These are phyloP conservation scores for Hippopotamus amphibius DNA, from an alignment of 2,113 vertebrate genomes.

Conservation along the genomic window DNA sequence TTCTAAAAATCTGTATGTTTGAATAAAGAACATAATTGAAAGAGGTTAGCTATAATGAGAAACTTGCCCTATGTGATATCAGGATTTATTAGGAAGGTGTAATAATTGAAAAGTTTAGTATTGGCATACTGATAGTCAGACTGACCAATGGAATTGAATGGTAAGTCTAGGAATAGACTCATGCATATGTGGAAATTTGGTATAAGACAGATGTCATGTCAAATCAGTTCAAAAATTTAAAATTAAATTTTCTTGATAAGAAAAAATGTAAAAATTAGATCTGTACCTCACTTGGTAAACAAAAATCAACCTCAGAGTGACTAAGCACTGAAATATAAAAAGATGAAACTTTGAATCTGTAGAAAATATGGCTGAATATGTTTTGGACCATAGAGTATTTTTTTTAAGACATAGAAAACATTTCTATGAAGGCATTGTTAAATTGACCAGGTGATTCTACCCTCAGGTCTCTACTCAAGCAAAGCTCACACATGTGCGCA, in stretches of 20 bases:
- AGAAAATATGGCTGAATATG: background rate
- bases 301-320: background rate
- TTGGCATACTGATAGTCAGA: background rate
- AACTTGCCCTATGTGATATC: background rate
- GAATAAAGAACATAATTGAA: background rate
- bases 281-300: background rate
- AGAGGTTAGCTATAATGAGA: background rate
- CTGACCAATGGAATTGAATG: background rate
- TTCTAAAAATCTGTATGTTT: constrained; percentile 32
- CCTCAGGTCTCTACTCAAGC: background rate
- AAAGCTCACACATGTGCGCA: background rate
- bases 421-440: background rate
- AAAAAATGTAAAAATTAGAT: constrained; percentile 29
- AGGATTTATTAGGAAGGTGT: background rate
- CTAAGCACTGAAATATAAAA: background rate
- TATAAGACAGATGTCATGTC: background rate
- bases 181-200: background rate
- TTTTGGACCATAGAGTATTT: background rate
- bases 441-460: background rate
- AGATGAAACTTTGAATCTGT: background rate
- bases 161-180: background rate
- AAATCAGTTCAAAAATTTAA: background rate
- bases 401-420: background rate
- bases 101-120: background rate
- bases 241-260: background rate